Evolutionary conservation across 2,888 invertebrate species (phyloP), one percentile per base, ranked within the genome.

Genomic region (Acronicta alni): DNA sequence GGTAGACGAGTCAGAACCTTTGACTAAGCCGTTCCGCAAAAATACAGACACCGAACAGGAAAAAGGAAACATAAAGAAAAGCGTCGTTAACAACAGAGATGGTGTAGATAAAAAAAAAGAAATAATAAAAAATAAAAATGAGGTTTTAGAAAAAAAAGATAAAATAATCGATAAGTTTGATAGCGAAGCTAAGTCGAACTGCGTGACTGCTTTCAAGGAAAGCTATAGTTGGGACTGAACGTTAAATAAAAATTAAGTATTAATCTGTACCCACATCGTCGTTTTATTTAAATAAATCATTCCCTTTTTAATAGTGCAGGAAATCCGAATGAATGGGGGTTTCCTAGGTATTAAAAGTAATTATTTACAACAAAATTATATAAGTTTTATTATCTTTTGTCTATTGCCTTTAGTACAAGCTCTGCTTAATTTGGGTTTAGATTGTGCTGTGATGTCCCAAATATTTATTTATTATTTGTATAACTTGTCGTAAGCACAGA

Each of bases 191-290:
- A 86, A 84, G 60, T 72, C 82, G 38, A 80, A 83, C 38, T 85
- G 90, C 65, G 91, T 91, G 45, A 48, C 84, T 4, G 89, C 89
- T 66, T 93, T 93, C 76, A 89, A 90, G 73, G 93, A 93, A 78
- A 93, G 91, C 66, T 91, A 92, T 56, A 88, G 82, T 81, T 93
- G 93, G 93, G 92, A 92, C 77, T 93, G 54, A 67, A 47, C 49
- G 32, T 60, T 61, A 41, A 76, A 69, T 75, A 72, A 75, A 69
- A 62, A 63, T 75, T 54, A 72, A 42, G 42, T 48, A 43, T 45
- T 44, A 4, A 30, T 12, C 26, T 14, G n/a, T 35, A 35, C 14
- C n/a, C 1, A 62, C 46, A 55, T 15, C 16, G 57, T 66, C 70
- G 71, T 79, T 79, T 72, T 55, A 65, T 76, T 70, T 48, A 26